A percentile compares a stretch with the other conserved stretches of the same genome.
phyloP scores from a whole-genome alignment of 1,140 invertebrate genomes.

The Drosophila repletoides region DNA sequence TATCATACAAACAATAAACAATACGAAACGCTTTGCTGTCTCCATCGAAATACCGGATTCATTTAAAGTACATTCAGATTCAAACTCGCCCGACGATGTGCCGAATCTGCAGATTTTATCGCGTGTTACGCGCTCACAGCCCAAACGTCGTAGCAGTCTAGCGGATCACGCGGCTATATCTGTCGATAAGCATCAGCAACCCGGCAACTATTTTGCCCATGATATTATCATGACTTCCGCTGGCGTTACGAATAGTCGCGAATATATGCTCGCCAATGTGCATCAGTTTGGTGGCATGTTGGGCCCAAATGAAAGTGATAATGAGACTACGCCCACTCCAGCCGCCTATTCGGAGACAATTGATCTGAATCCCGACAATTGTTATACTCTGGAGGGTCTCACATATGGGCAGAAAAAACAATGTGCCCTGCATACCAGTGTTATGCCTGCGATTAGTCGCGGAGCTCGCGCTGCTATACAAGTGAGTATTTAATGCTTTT shows the following conservation, averaged over 20 bases:
- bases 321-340: conserved; percentile 39
- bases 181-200: conserved; percentile 1
- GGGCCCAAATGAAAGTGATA: conserved; percentile 25
- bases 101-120: conserved; percentile 50
- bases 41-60: conserved; percentile 78
- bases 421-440: conserved; percentile 89
- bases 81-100: background rate
- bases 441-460: conserved; percentile 88
- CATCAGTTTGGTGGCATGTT: conserved; percentile 41
- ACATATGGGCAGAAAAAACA: conserved; percentile 88
- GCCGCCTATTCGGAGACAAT: conserved; percentile 61
- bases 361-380: conserved; percentile 82
- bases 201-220: conserved; percentile 44
- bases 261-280: conserved; percentile 50
- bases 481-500: conserved; percentile 52
- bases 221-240: conserved; percentile 61
- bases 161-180: conserved; percentile 8
- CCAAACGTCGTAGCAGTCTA: conserved; percentile 34
- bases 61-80: conserved; percentile 49
- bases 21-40: conserved; percentile 70
- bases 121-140: conserved; percentile 58
- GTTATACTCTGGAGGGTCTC: conserved; percentile 86
- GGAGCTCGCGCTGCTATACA: conserved; percentile 86
- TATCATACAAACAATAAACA: conserved; percentile 71
- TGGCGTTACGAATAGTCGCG: conserved; percentile 41